Base-by-base conservation (phyloP, 1,140 invertebrate genomes). In the Megathymus violae region DNA sequence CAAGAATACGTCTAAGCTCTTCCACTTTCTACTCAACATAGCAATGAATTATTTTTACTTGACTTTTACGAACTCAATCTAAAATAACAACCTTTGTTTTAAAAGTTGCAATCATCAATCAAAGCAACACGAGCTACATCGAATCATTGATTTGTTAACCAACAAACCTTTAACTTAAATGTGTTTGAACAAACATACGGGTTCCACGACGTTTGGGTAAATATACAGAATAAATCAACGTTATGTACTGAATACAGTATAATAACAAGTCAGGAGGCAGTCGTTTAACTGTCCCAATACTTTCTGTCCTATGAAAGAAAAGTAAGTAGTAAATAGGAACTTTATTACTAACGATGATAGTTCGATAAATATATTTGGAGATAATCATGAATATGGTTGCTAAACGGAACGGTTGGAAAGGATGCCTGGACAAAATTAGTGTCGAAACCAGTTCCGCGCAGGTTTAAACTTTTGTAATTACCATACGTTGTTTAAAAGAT, bases 251-350 rank as follows among this genome's bases (percentile, higher is more conserved):
- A 41, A 15, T 41, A 41, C 34, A 52, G 31, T 38, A 15, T 54
- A 54, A 54, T 54, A 31, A 54, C 17, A 54, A 54, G 51, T 16
- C n/a, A 27, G 36, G 19, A 54, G 36, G 5, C 51, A 41, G 51
- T 54, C 51, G 41, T 54, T 54, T 54, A 54, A 41, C 51, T 54
- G 51, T 54, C 36, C 50, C n/a, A 13, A 54, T 17, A 54, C 43
- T 46, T 43, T 16, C 10, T 25, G 17, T 54, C 41, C 10, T 25
- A 11, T 54, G 17, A 40, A 41, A 41, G 34, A 40, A 54, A 41
- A 9, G 34, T 52, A 36, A 14, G 34, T 22, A 7, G 36, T 41
- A 10, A 25, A 25, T 22, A 31, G n/a, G 11, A 13, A 41, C 11
- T 15, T 54, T 41, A 41, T n/a, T 15, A 6, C 3, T 25, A 10